Evolutionary conservation across 2,113 vertebrate species (phyloP), one percentile per base, ranked within the genome.

Genomic region (Oenanthe melanoleuca): DNA sequence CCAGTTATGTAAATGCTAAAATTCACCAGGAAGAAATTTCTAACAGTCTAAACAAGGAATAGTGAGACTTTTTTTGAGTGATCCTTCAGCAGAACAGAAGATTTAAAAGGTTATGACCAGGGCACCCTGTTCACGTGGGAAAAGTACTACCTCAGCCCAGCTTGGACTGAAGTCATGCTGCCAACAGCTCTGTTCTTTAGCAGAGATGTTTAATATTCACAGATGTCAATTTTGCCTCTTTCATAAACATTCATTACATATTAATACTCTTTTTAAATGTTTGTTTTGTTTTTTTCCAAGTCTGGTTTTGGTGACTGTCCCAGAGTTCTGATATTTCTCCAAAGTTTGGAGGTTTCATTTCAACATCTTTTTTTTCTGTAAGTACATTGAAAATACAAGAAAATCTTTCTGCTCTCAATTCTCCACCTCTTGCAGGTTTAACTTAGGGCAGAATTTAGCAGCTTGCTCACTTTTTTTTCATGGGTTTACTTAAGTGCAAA

Each of bases 241-340:
- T 86, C 67, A 94, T 44, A 91, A 95, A 71, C 57, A 93, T 71
- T 69, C 17, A 88, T 10, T 94, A 88, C 65, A 88, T 84, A 93
- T 86, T 66, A 92, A 82, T 82, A 50, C 8, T 52, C 9, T 33
- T 55, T 52, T 40, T 33, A 47, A 60, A 56, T 66, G 80, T 17
- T n/a, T 42, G 40, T 7, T 26, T 15, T 26, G 34, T 53, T 23
- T 44, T 79, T 42, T n/a, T 2, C 11, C 11, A 92, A 71, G 69
- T 69, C 49, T 83, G 79, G 44, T 96, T 96, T 95, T 90, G 81
- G 63, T 93, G 71, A 60, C 71, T 73, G 38, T 89, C 61, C 75
- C 78, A 84, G 56, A 74, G 55, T 88, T 95, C 65, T 75, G 34
- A 71, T 83, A 47, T 84, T 93, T 70, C 50, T 82, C 84, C 61